phyloP scores from a whole-genome alignment of 92 coral and sea anemone genomes.

The Epizoanthus scotinus region DNA sequence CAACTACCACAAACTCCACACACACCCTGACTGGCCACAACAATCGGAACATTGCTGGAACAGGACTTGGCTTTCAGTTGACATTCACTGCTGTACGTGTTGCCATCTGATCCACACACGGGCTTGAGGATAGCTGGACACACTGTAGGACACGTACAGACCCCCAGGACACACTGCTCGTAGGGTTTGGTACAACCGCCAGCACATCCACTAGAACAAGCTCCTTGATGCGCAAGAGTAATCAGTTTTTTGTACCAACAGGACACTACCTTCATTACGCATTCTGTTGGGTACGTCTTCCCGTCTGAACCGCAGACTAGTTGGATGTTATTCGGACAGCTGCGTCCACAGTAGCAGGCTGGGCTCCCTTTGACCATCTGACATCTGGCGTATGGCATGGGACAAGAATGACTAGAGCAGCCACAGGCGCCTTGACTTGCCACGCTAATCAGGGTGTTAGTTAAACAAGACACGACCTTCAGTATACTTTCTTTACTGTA shows the following conservation, averaged over 20 bases:
- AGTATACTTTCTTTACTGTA: background rate
- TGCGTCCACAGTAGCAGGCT: background rate
- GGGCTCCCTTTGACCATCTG: background rate
- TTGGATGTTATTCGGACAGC: background rate
- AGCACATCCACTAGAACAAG: background rate
- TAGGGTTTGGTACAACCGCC: conserved; percentile 7
- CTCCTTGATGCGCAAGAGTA: background rate
- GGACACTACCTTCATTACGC: background rate
- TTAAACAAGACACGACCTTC: background rate
- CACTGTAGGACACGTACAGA: background rate
- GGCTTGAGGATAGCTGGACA: background rate
- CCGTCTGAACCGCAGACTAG: conserved; percentile 23
- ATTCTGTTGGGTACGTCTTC: background rate
- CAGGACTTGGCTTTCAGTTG: background rate
- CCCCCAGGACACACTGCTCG: background rate
- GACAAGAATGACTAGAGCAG: background rate
- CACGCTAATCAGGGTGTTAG: background rate
- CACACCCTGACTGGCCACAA: background rate
- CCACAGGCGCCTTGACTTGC: background rate
- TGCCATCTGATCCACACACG: conserved; percentile 30
- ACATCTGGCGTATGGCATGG: background rate
- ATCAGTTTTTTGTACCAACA: background rate
- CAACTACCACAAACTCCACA: background rate
- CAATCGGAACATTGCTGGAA: background rate
- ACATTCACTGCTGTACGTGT: conserved; percentile 7